These are phyloP conservation scores for Amyelois transitella DNA, from an alignment of 1,140 invertebrate species.

Conservation along the genomic window DNA sequence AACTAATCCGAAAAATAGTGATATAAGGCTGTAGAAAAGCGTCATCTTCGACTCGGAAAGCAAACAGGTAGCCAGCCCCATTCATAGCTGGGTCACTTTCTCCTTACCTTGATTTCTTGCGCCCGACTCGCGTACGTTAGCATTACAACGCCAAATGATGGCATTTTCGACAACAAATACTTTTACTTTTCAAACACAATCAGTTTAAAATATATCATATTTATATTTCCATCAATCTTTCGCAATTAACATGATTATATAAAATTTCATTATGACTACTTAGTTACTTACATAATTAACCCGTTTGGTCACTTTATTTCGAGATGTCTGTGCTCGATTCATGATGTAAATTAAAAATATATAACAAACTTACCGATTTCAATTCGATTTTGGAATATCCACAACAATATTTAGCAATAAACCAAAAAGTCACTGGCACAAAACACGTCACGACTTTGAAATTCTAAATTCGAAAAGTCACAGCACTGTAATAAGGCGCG, in stretches of 20 bases:
- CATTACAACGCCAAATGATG: constrained; percentile 41
- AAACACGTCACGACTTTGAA: constrained; percentile 20
- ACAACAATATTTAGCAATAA: constrained; percentile 5
- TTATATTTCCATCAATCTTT: background rate
- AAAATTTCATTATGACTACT: constrained; percentile 33
- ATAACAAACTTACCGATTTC: constrained; percentile 24
- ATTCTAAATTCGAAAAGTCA: constrained; percentile 30
- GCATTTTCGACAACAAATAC: constrained; percentile 50
- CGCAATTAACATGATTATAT: constrained; percentile 27
- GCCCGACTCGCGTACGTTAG: constrained; percentile 38
- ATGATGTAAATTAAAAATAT: background rate
- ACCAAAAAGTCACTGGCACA: constrained; percentile 35
- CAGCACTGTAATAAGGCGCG: constrained; percentile 41
- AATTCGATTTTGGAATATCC: background rate
- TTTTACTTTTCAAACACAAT: constrained; percentile 54
- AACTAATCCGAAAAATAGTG: background rate
- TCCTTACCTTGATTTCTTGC: constrained; percentile 65
- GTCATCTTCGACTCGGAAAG: constrained; percentile 9
- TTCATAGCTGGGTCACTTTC: constrained; percentile 60
- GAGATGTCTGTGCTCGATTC: background rate
- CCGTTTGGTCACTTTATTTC: background rate
- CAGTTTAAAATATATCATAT: background rate
- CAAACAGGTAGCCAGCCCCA: constrained; percentile 14
- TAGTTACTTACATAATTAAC: constrained; percentile 29
- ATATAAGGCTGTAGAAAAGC: background rate